A percentile compares a stretch with the other conserved stretches of the same genome.
phyloP scores from a whole-genome alignment of 2,113 vertebrate species.

The Salvator merianae region DNA sequence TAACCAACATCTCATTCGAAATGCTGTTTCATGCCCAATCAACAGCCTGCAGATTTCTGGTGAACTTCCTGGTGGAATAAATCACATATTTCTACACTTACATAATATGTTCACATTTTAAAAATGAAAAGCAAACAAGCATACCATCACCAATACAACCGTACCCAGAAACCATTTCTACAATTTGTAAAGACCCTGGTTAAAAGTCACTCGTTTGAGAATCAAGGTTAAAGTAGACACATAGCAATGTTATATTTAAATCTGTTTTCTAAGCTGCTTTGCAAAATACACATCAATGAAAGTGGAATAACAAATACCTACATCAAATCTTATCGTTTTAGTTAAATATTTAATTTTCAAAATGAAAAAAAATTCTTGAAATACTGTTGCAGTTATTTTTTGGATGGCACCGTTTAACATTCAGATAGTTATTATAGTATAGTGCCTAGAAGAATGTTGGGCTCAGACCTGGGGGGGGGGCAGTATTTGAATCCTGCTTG shows the following conservation, averaged over 20 bases:
- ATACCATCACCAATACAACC: not conserved
- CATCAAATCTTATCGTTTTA: not conserved
- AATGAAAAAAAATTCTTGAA: not conserved
- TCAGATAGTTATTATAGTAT: too few relatives aligned
- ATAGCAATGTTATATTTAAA: not conserved
- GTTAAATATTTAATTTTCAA: too few relatives aligned
- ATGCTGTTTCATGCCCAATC: not conserved
- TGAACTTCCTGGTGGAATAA: not conserved
- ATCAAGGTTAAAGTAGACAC: not conserved
- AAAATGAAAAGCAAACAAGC: not conserved
- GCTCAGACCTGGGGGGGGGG: too few relatives aligned
- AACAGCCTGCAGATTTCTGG: too few relatives aligned
- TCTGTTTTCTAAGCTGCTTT: not conserved
- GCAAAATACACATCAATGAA: not conserved
- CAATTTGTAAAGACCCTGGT: not conserved
- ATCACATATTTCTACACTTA: not conserved
- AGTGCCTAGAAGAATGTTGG: too few relatives aligned
- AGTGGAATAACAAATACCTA: too few relatives aligned
- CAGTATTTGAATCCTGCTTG: too few relatives aligned
- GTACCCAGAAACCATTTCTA: not conserved
- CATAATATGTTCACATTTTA: not conserved
- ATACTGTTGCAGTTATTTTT: not conserved
- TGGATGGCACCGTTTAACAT: too few relatives aligned
- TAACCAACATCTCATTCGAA: not conserved
- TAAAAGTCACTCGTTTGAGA: not conserved